These are phyloP conservation scores for Tokudaia tokunoshimensis DNA, from an alignment of 2,797 vertebrate species.

Conservation along the genomic window DNA sequence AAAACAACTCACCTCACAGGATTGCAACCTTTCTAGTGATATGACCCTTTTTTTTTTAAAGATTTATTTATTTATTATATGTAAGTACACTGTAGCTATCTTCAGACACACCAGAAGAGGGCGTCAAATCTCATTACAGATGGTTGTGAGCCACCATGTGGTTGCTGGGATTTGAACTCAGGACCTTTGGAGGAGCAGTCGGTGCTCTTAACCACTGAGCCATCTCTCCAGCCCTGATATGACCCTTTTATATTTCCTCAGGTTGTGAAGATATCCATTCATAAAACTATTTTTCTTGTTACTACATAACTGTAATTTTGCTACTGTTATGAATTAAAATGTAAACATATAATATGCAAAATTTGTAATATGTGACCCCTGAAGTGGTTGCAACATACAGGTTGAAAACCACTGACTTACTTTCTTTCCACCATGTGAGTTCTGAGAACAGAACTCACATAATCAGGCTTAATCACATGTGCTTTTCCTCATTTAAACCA, in stretches of 20 bases:
- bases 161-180: no score
- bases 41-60: no score
- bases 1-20: neutral
- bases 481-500: neutral
- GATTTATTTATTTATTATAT: no score
- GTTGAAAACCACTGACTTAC: neutral
- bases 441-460: neutral
- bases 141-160: no score
- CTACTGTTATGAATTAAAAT: neutral
- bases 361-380: neutral
- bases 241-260: neutral
- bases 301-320: neutral
- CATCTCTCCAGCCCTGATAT: no score
- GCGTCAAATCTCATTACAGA: no score
- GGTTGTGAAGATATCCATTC: neutral
- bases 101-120: no score
- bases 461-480: neutral
- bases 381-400: neutral
- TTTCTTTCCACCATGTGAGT: neutral
- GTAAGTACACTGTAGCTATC: no score
- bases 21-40: neutral
- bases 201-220: no score
- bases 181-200: no score
- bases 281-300: neutral
- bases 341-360: neutral